These are phyloP conservation scores for Syngnathus acus DNA, from an alignment of 2,797 vertebrate genomes.

Conservation along the genomic window DNA sequence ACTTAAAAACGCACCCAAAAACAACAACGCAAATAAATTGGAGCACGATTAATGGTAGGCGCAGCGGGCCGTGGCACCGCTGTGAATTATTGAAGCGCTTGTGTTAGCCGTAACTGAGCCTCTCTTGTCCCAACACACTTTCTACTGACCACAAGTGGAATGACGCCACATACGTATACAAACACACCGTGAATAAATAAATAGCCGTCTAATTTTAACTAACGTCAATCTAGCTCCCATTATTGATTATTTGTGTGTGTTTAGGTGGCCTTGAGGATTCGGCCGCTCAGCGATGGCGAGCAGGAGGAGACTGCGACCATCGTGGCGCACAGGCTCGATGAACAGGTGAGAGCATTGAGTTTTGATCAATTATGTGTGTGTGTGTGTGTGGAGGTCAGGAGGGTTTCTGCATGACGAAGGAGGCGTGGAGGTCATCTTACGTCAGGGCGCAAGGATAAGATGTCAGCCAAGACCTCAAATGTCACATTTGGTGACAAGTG, in stretches of 20 bases:
- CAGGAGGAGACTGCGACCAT: conserved; percentile 79
- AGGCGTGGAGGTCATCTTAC: not conserved
- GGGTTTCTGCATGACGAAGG: not conserved
- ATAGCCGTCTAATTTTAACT: not conserved
- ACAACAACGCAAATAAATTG: not conserved
- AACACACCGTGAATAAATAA: not conserved
- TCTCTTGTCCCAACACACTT: conserved; percentile 44
- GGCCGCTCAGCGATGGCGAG: conserved; percentile 81
- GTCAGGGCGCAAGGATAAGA: conserved; percentile 30
- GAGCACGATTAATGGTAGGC: not conserved
- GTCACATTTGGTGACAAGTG: conserved; percentile 27
- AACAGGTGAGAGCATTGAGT: conserved; percentile 74
- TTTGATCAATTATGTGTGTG: conserved; percentile 1
- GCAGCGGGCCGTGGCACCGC: not conserved
- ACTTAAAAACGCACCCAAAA: not conserved
- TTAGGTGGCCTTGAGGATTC: conserved; percentile 86
- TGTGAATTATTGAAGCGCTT: conserved; percentile 65
- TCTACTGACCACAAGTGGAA: conserved; percentile 22
- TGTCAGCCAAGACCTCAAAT: conserved; percentile 30
- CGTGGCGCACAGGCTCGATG: conserved; percentile 81
- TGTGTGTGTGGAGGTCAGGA: not conserved
- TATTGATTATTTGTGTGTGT: conserved; percentile 1
- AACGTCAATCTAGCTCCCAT: not conserved
- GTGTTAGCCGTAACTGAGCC: conserved; percentile 44
- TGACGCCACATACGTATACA: not conserved